Evolutionary conservation across 2,113 vertebrate genomes (phyloP).

Genomic region (Oenanthe melanoleuca): DNA sequence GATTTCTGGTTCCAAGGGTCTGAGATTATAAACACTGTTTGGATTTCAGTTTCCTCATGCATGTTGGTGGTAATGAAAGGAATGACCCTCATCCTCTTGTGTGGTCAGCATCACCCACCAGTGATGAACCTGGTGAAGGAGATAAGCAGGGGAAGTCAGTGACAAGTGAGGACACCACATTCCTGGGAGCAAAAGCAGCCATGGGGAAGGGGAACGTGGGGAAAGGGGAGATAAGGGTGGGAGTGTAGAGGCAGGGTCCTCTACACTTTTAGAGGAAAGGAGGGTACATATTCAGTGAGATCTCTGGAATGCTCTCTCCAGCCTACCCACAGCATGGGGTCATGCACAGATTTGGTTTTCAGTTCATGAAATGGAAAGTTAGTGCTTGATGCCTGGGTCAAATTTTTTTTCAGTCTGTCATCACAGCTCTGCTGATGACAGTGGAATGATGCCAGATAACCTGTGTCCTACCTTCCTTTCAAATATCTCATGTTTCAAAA

Average conservation of each 20-base stretch:
- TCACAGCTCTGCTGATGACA: neutral
- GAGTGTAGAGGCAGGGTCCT: neutral
- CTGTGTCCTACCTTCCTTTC: neutral
- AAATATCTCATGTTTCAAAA: neutral
- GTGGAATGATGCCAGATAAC: neutral
- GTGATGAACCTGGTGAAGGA: neutral
- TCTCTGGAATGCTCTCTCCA: neutral
- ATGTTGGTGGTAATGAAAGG: neutral
- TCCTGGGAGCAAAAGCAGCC: neutral
- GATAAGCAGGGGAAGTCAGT: neutral
- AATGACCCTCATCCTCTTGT: neutral
- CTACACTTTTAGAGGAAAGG: neutral
- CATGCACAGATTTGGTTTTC: neutral
- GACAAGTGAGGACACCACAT: neutral
- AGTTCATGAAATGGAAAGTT: neutral
- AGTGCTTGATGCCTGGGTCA: neutral
- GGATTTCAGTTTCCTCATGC: neutral
- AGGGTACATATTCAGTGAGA: neutral
- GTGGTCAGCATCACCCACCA: neutral
- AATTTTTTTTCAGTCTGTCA: neutral
- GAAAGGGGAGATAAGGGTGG: neutral
- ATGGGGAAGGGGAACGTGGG: neutral
- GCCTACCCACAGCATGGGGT: rapidly evolving
- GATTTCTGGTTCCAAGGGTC: neutral
- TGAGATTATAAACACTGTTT: neutral